Evolutionary conservation across 1,140 invertebrate species (phyloP), one percentile per base, ranked within the genome.

Genomic region (Sitophilus oryzae): DNA sequence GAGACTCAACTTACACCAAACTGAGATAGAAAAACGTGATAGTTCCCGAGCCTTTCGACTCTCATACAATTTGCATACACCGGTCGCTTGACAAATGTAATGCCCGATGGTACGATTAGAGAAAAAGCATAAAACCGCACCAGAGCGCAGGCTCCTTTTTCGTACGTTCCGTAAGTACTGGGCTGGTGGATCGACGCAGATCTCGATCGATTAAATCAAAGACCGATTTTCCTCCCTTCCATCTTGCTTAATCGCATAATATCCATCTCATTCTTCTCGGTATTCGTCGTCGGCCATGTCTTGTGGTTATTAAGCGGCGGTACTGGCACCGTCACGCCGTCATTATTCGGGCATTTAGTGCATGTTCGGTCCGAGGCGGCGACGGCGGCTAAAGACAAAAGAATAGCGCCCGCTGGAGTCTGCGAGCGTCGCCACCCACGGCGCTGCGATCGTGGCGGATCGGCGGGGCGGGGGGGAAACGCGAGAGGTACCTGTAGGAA

Each of bases 331-430:
- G 51, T 53, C 51, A 43, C 42, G 46, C 36, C 51, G 51, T 53
- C 51, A 53, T 53, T 53, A 53, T 45, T 53, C 51, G 51, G 51
- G 42, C 51, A 53, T 45, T 53, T 53, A 53, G 51, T 53, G 51
- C 51, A 34, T 53, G 51, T 53, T 42, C 34, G 20, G 46, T 41
- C 25, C 43, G 15, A 46, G 42, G 51, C 51, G 51, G 51, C 51
- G 51, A 25, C 15, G 6, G 30, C 51, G 44, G n/a, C n/a, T n/a
- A n/a, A 53, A 53, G 46, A 53, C 51, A 53, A 53, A 52, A 53
- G 51, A 35, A 41, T 30, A 53, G 42, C 42, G 41, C 51, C 51
- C 51, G 30, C 42, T 36, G 42, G 51, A n/a, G n/a, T n/a, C n/a
- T n/a, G n/a, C 51, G 23, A 45, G 42, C 51, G 51, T 43, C 51